Conservation (phyloP, 2,888 invertebrate genomes). For the Zhengitettix transpicula region DNA sequence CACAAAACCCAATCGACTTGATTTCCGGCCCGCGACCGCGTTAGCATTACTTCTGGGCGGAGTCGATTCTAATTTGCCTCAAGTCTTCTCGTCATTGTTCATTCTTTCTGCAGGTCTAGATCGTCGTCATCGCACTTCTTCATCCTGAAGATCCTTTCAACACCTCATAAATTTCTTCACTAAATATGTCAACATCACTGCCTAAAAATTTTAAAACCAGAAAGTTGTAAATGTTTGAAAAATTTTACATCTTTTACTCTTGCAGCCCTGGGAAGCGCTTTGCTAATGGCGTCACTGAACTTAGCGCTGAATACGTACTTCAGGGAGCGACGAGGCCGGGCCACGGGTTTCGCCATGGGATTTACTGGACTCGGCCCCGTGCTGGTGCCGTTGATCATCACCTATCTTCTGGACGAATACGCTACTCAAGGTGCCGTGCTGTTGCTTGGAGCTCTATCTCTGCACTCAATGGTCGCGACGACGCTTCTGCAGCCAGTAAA, state of each 20-base stretch:
- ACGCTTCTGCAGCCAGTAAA: conserved; percentile 46
- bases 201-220: too few species aligned
- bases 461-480: conserved; percentile 41
- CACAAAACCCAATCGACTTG: too few species aligned
- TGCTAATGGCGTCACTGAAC: conserved; percentile 41
- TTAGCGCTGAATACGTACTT: conserved; percentile 50
- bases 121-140: too few species aligned
- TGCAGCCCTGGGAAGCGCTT: conserved; percentile 43
- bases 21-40: too few species aligned
- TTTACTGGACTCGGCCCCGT: conserved; percentile 50
- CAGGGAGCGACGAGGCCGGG: conserved; percentile 39
- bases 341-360: conserved; percentile 44
- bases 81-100: too few species aligned
- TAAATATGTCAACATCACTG: too few species aligned
- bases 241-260: conserved; percentile 14
- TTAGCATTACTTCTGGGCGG: too few species aligned
- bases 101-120: too few species aligned
- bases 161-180: too few species aligned
- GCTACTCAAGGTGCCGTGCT: conserved; percentile 43
- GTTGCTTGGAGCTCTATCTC: conserved; percentile 40
- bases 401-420: conserved; percentile 34
- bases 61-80: too few species aligned
- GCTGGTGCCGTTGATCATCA: conserved; percentile 42
- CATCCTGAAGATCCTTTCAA: too few species aligned
- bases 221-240: too few species aligned